Percentiles rank a stretch among this genome's conserved stretches.
phyloP scores from a whole-genome alignment of 1,140 invertebrate species.

The Mizuhopecten yessoensis region DNA sequence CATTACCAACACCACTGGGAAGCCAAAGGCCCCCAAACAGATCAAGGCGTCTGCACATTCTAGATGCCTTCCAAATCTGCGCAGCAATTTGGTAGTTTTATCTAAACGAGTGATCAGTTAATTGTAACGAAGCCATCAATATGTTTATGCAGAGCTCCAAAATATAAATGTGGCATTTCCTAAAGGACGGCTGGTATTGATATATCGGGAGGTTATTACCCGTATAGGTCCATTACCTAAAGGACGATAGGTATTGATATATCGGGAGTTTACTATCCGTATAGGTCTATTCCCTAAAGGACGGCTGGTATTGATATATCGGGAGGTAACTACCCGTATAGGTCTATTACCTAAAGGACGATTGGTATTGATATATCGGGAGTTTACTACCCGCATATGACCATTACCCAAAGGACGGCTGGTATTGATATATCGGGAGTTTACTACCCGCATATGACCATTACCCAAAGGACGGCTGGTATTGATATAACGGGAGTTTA shows the following conservation, averaged over 20 bases:
- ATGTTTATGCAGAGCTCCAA: neutral
- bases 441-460: too few relatives aligned
- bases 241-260: neutral
- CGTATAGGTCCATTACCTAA: neutral
- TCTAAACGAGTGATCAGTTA: constrained; percentile 32
- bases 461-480: neutral
- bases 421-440: neutral
- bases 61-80: neutral
- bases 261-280: neutral
- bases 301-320: neutral
- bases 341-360: too few relatives aligned
- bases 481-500: neutral
- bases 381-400: too few relatives aligned
- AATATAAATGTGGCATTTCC: neutral
- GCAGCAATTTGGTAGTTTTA: neutral
- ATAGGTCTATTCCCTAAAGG: too few relatives aligned
- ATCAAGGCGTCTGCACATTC: neutral
- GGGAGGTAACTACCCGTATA: too few relatives aligned
- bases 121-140: neutral
- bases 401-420: neutral
- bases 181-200: neutral
- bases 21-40: neutral
- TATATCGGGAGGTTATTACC: neutral
- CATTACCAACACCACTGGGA: neutral
- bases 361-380: too few relatives aligned